Percentiles rank a stretch among this genome's conserved stretches.
Evolutionary conservation across 2,888 invertebrate species (phyloP).

Genomic region (Mythimna impura): DNA sequence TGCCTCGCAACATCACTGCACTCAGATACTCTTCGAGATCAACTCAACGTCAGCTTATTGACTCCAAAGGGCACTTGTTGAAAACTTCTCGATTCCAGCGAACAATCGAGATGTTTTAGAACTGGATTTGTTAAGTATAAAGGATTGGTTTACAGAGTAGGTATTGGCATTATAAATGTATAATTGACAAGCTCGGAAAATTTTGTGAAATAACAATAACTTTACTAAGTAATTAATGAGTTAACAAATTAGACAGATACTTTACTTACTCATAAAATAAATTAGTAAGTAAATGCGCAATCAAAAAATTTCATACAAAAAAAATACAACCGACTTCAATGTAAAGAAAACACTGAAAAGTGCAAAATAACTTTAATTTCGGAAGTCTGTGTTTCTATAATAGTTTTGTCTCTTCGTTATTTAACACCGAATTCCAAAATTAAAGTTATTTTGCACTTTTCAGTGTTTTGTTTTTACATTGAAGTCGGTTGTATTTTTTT

Average conservation of each 20-base stretch:
- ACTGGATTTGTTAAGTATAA: not conserved
- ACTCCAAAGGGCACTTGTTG: constrained; percentile 38
- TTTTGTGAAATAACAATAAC: not conserved
- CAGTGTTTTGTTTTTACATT: too few species aligned
- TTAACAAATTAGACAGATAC: not conserved
- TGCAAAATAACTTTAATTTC: too few species aligned
- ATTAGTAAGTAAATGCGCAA: not conserved
- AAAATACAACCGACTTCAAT: too few species aligned
- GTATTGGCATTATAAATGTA: not conserved
- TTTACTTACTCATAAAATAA: not conserved
- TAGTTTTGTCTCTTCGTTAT: too few species aligned
- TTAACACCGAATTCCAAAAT: too few species aligned
- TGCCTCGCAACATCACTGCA: constrained; percentile 51
- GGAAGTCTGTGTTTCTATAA: too few species aligned
- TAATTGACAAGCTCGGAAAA: not conserved
- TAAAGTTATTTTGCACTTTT: too few species aligned
- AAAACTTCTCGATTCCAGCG: constrained; percentile 27
- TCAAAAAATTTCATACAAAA: too few species aligned
- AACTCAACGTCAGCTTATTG: constrained; percentile 48
- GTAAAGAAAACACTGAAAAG: too few species aligned
- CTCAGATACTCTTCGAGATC: constrained; percentile 43
- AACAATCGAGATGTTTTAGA: constrained; percentile 14
- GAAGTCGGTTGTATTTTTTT: too few species aligned
- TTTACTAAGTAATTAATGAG: not conserved
- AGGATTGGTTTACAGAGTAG: not conserved